phyloP scores from a whole-genome alignment of 37 sponge, comb jelly and placozoan genomes.

The Ephydatia muelleri region DNA sequence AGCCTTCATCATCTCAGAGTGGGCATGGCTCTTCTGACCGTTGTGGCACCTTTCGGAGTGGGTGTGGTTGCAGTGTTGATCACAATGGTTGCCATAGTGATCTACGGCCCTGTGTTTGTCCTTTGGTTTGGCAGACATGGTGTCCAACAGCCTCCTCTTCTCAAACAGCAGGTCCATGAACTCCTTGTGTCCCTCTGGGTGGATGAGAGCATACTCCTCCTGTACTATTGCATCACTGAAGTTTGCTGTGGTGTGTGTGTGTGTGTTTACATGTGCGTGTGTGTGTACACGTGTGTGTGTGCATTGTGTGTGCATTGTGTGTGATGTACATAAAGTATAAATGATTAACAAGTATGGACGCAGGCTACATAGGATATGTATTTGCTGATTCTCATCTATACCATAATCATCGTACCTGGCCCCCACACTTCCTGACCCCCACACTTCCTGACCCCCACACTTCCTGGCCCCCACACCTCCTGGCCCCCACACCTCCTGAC shows the following conservation, averaged over 20 bases:
- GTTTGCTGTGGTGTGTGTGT: background rate
- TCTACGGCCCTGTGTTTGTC: background rate
- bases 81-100: background rate
- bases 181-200: constrained; percentile 36
- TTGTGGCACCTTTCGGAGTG: background rate
- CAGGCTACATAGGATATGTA: too few relatives aligned
- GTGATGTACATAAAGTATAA: too few relatives aligned
- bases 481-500: too few relatives aligned
- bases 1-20: background rate
- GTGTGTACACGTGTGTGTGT: too few relatives aligned
- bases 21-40: background rate
- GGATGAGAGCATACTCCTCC: constrained; percentile 33
- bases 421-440: too few relatives aligned
- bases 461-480: too few relatives aligned
- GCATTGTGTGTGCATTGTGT: too few relatives aligned
- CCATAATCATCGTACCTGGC: too few relatives aligned
- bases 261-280: too few relatives aligned
- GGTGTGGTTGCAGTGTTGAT: background rate
- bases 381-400: too few relatives aligned
- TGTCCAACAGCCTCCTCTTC: constrained; percentile 38
- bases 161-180: constrained; percentile 66
- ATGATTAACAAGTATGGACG: too few relatives aligned
- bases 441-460: too few relatives aligned
- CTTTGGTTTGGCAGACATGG: background rate
- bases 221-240: background rate